A percentile compares a stretch with the other conserved stretches of the same genome.
These are phyloP conservation scores for Eubasilissa regina DNA, from an alignment of 1,140 invertebrate species.

Conservation along the genomic window DNA sequence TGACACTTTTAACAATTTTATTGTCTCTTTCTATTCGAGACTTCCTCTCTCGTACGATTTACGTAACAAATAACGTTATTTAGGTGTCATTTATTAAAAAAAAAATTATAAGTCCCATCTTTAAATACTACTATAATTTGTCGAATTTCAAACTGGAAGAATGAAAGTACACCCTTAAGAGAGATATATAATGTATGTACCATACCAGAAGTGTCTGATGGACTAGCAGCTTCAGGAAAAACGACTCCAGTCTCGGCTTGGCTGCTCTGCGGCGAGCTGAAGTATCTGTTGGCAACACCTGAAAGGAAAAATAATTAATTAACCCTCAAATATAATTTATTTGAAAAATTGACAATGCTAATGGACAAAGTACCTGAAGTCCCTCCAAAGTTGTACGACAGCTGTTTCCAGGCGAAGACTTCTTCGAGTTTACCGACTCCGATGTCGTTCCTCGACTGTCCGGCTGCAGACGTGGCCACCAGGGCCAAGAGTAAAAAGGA, in stretches of 20 bases:
- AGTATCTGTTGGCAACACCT: background rate
- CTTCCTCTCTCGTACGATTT: too few relatives aligned
- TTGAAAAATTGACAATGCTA: background rate
- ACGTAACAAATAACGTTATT: too few relatives aligned
- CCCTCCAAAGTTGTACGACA: conserved; percentile 64
- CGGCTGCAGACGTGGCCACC: background rate
- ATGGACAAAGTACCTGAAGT: conserved; percentile 4
- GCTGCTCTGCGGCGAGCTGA: background rate
- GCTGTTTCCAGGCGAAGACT: conserved; percentile 65
- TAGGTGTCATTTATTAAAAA: too few relatives aligned
- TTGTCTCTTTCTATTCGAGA: too few relatives aligned
- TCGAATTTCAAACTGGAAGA: too few relatives aligned
- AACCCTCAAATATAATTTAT: background rate
- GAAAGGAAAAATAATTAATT: background rate
- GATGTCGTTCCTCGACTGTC: background rate
- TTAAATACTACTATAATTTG: too few relatives aligned
- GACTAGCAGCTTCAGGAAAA: background rate
- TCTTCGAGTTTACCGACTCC: conserved; percentile 62
- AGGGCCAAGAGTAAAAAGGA: background rate
- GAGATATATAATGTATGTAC: background rate
- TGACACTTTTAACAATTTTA: too few relatives aligned
- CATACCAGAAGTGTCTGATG: background rate
- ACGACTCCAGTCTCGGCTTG: background rate
- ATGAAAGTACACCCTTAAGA: background rate
- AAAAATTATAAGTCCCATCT: too few relatives aligned